Evolutionary conservation across 2,888 invertebrate species (phyloP).

Genomic region (Glyphotaelius pellucidus): DNA sequence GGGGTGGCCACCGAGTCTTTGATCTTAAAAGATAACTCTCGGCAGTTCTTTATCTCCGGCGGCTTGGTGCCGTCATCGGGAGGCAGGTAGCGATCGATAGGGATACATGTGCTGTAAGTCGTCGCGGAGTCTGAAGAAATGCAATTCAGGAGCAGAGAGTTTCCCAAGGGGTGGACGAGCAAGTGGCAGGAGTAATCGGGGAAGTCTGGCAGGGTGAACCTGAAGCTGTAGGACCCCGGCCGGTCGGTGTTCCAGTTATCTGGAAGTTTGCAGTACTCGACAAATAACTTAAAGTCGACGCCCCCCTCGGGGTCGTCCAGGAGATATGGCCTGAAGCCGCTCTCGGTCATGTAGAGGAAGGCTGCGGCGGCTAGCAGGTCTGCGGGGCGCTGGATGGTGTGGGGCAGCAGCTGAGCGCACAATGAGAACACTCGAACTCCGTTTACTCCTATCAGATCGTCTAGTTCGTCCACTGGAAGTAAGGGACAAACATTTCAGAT

Average conservation of each 20-base stretch:
- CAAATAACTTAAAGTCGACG: background rate
- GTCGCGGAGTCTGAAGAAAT: slow-evolving; percentile 72
- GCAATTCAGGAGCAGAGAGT: slow-evolving; percentile 66
- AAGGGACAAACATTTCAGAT: slow-evolving; percentile 52
- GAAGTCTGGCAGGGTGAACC: slow-evolving; percentile 71
- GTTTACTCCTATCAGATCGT: background rate
- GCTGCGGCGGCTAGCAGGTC: slow-evolving; percentile 72
- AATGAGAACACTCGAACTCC: background rate
- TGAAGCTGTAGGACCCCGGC: slow-evolving; percentile 70
- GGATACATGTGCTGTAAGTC: slow-evolving; percentile 73
- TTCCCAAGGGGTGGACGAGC: slow-evolving; percentile 72
- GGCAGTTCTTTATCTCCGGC: slow-evolving; percentile 74
- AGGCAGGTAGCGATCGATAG: slow-evolving; percentile 72
- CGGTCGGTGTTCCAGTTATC: slow-evolving; percentile 48
- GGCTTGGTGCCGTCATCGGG: slow-evolving; percentile 71
- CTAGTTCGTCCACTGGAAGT: slow-evolving; percentile 51
- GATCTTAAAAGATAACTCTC: slow-evolving; percentile 74
- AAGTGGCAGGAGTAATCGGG: slow-evolving; percentile 70
- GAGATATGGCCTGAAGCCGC: slow-evolving; percentile 68
- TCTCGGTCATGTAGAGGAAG: slow-evolving; percentile 69
- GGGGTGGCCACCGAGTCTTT: slow-evolving; percentile 78
- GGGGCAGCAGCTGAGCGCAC: slow-evolving; percentile 11
- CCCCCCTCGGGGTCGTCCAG: slow-evolving; percentile 10
- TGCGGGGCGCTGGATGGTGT: slow-evolving; percentile 25
- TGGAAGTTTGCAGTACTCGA: slow-evolving; percentile 21